Conservation (phyloP, 2,113 vertebrate genomes). For the Atherinomorus stipes region DNA sequence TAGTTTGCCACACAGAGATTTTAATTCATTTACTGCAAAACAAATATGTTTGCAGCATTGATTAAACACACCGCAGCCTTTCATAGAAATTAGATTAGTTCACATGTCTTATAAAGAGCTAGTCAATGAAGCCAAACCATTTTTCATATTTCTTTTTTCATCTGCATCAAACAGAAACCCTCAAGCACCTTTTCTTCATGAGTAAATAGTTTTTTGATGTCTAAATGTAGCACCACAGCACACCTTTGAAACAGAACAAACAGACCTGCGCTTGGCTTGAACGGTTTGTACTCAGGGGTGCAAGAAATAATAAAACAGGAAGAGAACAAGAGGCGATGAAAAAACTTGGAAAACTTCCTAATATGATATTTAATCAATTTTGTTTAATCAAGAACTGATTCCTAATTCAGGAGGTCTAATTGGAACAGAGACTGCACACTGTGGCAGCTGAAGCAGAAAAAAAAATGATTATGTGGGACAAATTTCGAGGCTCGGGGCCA, state of each 20-base stretch:
- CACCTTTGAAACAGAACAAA: conserved; percentile 28
- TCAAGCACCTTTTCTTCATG: conserved; percentile 33
- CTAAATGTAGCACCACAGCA: conserved; percentile 27
- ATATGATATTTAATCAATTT: conserved; percentile 74
- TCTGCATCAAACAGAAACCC: conserved; percentile 53
- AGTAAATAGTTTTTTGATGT: conserved; percentile 55
- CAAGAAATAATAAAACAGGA: conserved; percentile 30
- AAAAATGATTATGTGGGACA: conserved; percentile 46
- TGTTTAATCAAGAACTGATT: conserved; percentile 71
- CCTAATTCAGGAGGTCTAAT: conserved; percentile 68
- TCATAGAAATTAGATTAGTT: conserved; percentile 38
- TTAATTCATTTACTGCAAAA: conserved; percentile 29
- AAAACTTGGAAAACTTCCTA: conserved; percentile 59
- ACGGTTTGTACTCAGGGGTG: conserved; percentile 31
- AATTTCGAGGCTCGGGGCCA: conserved; percentile 47
- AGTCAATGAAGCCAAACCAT: conserved; percentile 42
- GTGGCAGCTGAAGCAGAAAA: conserved; percentile 48
- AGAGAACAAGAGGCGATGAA: conserved; percentile 6
- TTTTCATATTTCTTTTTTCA: conserved; percentile 55
- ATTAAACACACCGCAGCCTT: conserved; percentile 32
- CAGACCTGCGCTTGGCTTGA: conserved; percentile 30
- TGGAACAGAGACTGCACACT: conserved; percentile 55
- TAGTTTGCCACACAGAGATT: conserved; percentile 13
- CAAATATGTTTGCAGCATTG: conserved; percentile 32
- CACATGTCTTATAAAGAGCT: conserved; percentile 20